Conservation (phyloP, 2,113 vertebrate species). For the Muscicapa adusta region DNA sequence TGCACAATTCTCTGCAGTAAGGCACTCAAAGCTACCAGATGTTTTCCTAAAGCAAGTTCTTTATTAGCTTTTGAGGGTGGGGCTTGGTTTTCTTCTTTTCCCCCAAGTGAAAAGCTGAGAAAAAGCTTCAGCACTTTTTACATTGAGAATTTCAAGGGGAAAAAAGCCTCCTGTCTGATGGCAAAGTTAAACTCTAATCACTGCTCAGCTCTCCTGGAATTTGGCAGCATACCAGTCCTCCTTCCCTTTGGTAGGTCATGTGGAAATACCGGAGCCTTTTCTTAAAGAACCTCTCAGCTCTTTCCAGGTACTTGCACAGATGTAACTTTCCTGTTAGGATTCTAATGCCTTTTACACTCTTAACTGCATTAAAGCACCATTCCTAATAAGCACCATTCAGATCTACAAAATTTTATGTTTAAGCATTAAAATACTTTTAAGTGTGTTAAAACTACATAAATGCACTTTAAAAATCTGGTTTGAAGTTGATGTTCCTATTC, state of each 20-base stretch:
- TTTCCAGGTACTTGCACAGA: constrained; percentile 32
- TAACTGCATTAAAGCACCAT: not conserved
- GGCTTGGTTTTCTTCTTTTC: not conserved
- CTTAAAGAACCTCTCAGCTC: constrained; percentile 48
- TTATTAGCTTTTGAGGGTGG: not conserved
- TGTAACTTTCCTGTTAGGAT: not conserved
- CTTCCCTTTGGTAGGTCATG: constrained; percentile 52
- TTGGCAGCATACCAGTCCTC: constrained; percentile 57
- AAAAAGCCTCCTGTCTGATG: not conserved
- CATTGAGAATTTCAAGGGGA: not conserved
- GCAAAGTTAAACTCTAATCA: constrained; percentile 55
- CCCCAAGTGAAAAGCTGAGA: not conserved
- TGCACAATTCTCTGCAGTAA: not conserved
- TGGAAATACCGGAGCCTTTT: constrained; percentile 49
- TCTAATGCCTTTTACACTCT: not conserved
- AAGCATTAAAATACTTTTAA: not conserved
- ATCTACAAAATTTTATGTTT: not conserved
- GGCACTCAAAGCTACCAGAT: not conserved
- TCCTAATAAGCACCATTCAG: not conserved
- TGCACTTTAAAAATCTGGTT: not conserved
- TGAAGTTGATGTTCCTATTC: not conserved
- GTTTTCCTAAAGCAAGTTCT: not conserved
- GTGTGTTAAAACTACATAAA: not conserved
- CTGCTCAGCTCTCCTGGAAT: constrained; percentile 57
- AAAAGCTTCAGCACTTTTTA: not conserved